Evolutionary conservation across 2,797 vertebrate genomes (phyloP), one percentile per base, ranked within the genome.

Genomic region (Eospalax fontanierii): DNA sequence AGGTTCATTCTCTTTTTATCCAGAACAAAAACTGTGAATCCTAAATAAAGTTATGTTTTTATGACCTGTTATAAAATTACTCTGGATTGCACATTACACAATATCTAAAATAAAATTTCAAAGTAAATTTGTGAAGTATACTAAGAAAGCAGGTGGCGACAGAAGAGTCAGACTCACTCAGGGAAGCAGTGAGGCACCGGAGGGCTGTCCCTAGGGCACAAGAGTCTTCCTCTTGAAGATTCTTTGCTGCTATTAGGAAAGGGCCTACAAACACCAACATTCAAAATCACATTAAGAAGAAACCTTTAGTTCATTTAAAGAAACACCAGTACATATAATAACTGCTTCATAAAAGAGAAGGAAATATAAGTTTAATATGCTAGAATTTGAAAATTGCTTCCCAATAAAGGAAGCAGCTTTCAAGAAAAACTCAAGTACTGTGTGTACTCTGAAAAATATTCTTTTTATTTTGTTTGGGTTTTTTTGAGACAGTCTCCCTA

Each of bases 331-430:
- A 79, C 94, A 92, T 83, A 93, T 83, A 93, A 63, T 87, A 87
- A 95, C 83, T 86, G 70, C 92, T 95, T 97, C 84, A 97, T 94
- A 83, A 86, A 92, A 84, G 78, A 94, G 68, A 78, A 70, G 35
- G 78, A 96, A 95, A 95, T 90, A 74, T 50, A 94, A 85, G 93
- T 92, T 76, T 61, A 89, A 84, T 92, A 91, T 87, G 73, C 68
- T 91, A 91, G 54, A 87, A 81, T 90, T 83, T 96, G 61, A 95
- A 97, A 96, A 76, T n/a, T 95, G 91, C 87, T 95, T 96, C 94
- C 61, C 81, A 63, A 83, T 85, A 95, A 94, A 95, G 65, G 87
- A 97, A 97, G 97, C 92, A 87, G 80, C n/a, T 98, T 97, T 97
- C 92, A 97, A 97, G 97, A 98, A 96, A 94, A 90, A 10, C 97